Conservation (phyloP, 2,888 invertebrate genomes). For the Eilema sororculum region DNA sequence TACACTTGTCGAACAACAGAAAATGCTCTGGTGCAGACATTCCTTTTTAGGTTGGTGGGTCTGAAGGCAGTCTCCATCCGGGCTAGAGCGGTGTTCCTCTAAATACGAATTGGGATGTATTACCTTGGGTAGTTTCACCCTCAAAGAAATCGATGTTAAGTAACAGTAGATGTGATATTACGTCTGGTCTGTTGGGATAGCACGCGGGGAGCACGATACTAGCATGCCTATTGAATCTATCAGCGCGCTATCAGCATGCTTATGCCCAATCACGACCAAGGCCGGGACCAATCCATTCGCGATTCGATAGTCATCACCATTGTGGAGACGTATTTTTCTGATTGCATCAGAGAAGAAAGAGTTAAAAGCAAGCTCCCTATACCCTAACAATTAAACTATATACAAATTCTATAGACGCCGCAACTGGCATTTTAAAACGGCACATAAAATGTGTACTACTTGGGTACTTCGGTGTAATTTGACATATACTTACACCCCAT, state of each 20-base stretch:
- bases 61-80: not conserved
- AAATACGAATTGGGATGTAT: too few relatives aligned
- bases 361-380: not conserved
- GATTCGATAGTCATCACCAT: not conserved
- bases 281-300: not conserved
- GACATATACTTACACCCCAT: too few relatives aligned
- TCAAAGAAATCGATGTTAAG: not conserved
- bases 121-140: not conserved
- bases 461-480: too few relatives aligned
- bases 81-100: too few relatives aligned
- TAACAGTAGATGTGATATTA: not conserved
- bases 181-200: not conserved
- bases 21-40: not conserved
- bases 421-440: too few relatives aligned
- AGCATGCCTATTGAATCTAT: not conserved
- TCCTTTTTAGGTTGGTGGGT: not conserved
- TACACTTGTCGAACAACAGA: too few relatives aligned
- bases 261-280: not conserved
- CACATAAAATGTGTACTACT: too few relatives aligned
- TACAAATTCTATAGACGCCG: too few relatives aligned
- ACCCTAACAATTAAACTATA: too few relatives aligned
- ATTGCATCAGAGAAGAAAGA: not conserved
- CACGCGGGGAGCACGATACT: not conserved
- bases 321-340: not conserved
- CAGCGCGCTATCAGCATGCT: not conserved